These are phyloP conservation scores for Eustalomyia histrio DNA, from an alignment of 2,888 invertebrate genomes.

Conservation along the genomic window DNA sequence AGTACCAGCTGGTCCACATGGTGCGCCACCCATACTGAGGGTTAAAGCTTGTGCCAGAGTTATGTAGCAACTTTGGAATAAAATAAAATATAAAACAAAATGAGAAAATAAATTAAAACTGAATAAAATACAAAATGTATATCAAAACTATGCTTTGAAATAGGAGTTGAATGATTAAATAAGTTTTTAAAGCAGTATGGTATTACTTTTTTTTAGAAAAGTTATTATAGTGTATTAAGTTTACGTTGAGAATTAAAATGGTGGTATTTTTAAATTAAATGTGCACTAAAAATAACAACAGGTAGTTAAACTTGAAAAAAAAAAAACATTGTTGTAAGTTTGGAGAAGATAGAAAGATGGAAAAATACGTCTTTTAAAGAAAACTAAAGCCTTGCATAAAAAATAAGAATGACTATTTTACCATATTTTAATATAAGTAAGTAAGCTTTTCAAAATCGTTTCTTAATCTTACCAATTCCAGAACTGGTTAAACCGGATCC, in stretches of 20 bases:
- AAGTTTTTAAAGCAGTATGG: constrained; percentile 5
- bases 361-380: too few relatives aligned
- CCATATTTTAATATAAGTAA: too few relatives aligned
- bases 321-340: neutral
- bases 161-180: constrained; percentile 23
- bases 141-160: constrained; percentile 8
- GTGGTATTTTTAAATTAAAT: constrained; percentile 21
- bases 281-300: neutral
- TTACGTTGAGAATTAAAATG: neutral
- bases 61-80: constrained; percentile 90
- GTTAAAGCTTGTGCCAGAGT: constrained; percentile 96
- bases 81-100: constrained; percentile 1
- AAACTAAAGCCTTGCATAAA: too few relatives aligned
- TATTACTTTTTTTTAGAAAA: neutral
- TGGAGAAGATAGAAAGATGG: neutral
- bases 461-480: too few relatives aligned
- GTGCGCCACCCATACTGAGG: constrained; percentile 97
- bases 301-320: neutral
- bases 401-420: too few relatives aligned
- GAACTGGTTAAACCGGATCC: too few relatives aligned
- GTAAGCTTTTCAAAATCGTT: too few relatives aligned
- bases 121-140: constrained; percentile 29
- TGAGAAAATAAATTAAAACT: constrained; percentile 34
- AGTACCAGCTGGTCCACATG: constrained; percentile 98
- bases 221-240: neutral